Percentiles rank a stretch among this genome's conserved stretches.
Conservation (phyloP, 1,140 invertebrate species). For the Ephestia elutella region DNA sequence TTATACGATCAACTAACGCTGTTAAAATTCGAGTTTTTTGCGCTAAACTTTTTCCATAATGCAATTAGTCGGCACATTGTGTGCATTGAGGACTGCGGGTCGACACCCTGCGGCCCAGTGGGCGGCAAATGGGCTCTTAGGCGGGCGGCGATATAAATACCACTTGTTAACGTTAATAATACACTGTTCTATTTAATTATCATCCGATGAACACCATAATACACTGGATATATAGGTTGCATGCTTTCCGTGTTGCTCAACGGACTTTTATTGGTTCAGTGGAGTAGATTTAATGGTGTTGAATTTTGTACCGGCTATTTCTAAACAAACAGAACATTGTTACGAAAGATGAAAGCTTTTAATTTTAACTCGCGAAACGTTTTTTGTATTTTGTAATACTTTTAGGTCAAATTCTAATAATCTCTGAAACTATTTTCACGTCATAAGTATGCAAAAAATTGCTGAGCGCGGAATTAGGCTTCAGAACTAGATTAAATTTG, state of each 20-base stretch:
- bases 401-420: neutral
- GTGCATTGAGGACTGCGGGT: constrained; percentile 34
- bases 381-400: neutral
- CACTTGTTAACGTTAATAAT: constrained; percentile 47
- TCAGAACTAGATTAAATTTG: too few relatives aligned
- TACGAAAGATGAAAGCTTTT: constrained; percentile 3
- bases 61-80: constrained; percentile 20
- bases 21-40: neutral
- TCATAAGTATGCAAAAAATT: too few relatives aligned
- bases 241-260: constrained; percentile 2
- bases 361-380: neutral
- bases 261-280: neutral
- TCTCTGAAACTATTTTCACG: too few relatives aligned
- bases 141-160: constrained; percentile 46
- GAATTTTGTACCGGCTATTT: neutral
- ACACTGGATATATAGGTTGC: constrained; percentile 9
- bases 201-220: constrained; percentile 36
- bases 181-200: constrained; percentile 54
- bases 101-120: constrained; percentile 47
- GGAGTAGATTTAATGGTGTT: constrained; percentile 1
- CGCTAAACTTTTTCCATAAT: constrained; percentile 17
- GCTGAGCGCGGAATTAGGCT: too few relatives aligned
- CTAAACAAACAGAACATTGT: constrained; percentile 1
- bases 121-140: constrained; percentile 54
- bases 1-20: neutral